Evolutionary conservation across 2,888 invertebrate species (phyloP), one percentile per base, ranked within the genome.

Genomic region (Deroplatys truncata): DNA sequence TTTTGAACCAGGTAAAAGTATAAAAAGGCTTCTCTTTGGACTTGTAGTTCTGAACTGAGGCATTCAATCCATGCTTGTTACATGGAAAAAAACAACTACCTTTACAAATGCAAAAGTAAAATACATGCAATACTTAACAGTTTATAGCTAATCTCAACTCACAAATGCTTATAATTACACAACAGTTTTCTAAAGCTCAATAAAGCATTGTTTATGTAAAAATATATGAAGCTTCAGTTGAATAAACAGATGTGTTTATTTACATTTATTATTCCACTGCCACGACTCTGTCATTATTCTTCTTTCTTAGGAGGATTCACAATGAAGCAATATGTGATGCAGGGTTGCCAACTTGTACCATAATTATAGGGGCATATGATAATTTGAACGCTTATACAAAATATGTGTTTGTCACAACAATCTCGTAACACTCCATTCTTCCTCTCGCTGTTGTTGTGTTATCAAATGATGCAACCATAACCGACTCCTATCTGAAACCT

Each of bases 21-120:
- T 43, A 43, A 43, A 10, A 43, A 10, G 1, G 13, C 8, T 4
- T 72, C 25, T 72, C 56, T 72, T 72, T 72, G 56, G 56, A 72
- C 56, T 72, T 72, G 20, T 72, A 72, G 25, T 72, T 72, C 56
- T 72, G 56, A 72, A 72, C 20, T 72, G 2, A 25, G 5, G 20
- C 56, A 72, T 5, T 72, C 56, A 72, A 72, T 72, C 56, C 56
- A 72, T 72, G 56, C 56, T 43, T 43, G 43, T 43, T 43, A 43
- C 43, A 43, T 43, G 43, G 43, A 72, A 20, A 20, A 20, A 20
- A 72, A 72, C 13, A 88, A 90, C 88, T 56, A 90, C 89, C 56
- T 91, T 87, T 90, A 91, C 87, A 86, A 88, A 88, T 84, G 49
- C 25, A 72, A 72, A 72, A 72, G 49, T 7, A 72, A 72, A 72